Conservation (phyloP, 2,797 vertebrate species). For the Coilia nasus region DNA sequence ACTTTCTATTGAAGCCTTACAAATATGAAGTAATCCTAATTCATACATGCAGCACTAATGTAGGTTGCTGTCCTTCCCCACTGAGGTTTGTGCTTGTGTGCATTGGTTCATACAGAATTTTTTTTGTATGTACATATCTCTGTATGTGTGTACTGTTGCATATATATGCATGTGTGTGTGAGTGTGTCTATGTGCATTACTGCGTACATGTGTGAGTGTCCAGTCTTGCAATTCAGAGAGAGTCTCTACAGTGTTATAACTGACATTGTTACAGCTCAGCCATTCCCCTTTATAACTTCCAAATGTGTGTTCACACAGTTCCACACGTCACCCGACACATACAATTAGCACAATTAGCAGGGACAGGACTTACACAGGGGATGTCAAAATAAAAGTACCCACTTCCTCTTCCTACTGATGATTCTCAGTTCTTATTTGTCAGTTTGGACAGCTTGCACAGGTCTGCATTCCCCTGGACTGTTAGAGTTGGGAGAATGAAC, state of each 20-base stretch:
- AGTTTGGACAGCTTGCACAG: neutral
- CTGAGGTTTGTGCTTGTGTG: neutral
- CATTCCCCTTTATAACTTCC: neutral
- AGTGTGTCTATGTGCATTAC: neutral
- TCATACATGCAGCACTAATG: neutral
- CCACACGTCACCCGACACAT: neutral
- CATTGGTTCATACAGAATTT: no score
- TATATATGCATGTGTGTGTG: neutral
- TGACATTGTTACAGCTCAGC: constrained; percentile 29
- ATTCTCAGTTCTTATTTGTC: neutral
- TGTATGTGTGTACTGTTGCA: neutral
- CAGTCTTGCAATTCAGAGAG: constrained; percentile 60
- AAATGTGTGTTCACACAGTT: neutral
- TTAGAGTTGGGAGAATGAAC: no score
- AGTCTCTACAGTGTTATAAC: constrained; percentile 46
- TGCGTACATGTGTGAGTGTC: neutral
- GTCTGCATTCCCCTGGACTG: no score
- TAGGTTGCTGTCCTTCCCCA: neutral
- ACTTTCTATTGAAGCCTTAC: neutral
- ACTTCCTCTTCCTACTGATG: neutral
- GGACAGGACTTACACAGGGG: neutral
- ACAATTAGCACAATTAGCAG: no score
- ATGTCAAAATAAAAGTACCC: neutral
- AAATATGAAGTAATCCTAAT: neutral
- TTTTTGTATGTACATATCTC: no score